Evolutionary conservation across 2,113 vertebrate species (phyloP).

Genomic region (Lipophrys pholis): DNA sequence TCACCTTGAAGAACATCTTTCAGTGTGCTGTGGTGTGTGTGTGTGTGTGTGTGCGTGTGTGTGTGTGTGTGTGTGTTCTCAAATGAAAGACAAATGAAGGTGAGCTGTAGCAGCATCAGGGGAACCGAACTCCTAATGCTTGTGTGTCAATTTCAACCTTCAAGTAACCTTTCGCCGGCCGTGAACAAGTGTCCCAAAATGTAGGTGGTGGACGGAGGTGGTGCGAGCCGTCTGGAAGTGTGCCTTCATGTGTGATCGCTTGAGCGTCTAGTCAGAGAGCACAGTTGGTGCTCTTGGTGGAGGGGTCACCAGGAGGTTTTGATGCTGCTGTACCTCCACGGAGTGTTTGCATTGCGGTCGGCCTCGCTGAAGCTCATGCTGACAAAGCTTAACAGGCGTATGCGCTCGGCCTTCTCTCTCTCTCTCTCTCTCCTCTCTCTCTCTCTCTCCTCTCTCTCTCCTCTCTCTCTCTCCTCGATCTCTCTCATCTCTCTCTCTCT

Average conservation of each 20-base stretch:
- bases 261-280: constrained; percentile 4
- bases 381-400: constrained; percentile 38
- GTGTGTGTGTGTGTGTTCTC: constrained; percentile 15
- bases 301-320: neutral
- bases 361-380: constrained; percentile 20
- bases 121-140: constrained; percentile 52
- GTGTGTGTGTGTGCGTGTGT: constrained; percentile 15
- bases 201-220: neutral
- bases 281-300: neutral
- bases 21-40: neutral
- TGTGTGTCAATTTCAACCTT: constrained; percentile 65
- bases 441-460: constrained; percentile 12
- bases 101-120: constrained; percentile 45
- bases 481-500: constrained; percentile 1
- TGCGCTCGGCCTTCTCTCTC: constrained; percentile 19
- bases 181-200: constrained; percentile 1
- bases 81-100: constrained; percentile 68
- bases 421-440: constrained; percentile 1
- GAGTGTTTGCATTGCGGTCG: constrained; percentile 28
- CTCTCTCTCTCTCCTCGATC: constrained; percentile 20
- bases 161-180: constrained; percentile 48
- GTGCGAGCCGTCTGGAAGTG: neutral
- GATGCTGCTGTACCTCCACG: neutral
- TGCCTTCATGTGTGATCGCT: neutral
- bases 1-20: constrained; percentile 42